Conservation (phyloP, 2,797 vertebrate genomes). For the Falco biarmicus region DNA sequence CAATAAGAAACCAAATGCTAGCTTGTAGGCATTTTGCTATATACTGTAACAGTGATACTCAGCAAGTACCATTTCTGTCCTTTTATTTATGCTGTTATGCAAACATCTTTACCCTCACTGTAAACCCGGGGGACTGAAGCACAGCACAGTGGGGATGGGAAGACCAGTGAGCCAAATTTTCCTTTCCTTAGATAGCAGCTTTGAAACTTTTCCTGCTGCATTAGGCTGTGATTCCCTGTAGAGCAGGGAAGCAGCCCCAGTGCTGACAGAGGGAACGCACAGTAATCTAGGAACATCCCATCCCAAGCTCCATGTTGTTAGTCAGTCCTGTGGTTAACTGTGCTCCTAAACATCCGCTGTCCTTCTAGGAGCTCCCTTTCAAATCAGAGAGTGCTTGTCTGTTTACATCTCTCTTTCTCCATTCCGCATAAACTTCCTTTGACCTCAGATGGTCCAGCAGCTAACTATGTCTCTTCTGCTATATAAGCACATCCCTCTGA, state of each 20-base stretch:
- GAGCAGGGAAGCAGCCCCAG: not conserved
- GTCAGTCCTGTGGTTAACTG: not conserved
- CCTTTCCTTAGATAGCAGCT: not conserved
- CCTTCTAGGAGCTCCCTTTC: not conserved
- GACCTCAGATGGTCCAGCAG: not conserved
- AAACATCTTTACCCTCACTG: constrained; percentile 9
- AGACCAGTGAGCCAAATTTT: not conserved
- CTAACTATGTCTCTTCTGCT: not conserved
- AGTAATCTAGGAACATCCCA: rapidly evolving
- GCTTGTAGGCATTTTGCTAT: not conserved
- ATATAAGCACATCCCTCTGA: not conserved
- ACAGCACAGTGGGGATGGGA: rapidly evolving
- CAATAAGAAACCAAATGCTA: not conserved
- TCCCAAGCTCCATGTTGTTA: not conserved
- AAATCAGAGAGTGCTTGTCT: not conserved
- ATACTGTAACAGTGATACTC: not conserved
- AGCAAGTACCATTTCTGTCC: not conserved
- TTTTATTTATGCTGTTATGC: constrained; percentile 6
- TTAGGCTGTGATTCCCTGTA: not conserved
- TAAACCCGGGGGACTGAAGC: constrained; percentile 10
- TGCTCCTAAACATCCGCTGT: not conserved
- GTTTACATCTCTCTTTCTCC: not conserved
- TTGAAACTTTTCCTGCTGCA: not conserved
- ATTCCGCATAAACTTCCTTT: not conserved
- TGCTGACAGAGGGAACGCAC: rapidly evolving